Percentiles rank a stretch among this genome's conserved stretches.
Conservation (phyloP, 2,797 vertebrate species). For the Zalophus californianus region DNA sequence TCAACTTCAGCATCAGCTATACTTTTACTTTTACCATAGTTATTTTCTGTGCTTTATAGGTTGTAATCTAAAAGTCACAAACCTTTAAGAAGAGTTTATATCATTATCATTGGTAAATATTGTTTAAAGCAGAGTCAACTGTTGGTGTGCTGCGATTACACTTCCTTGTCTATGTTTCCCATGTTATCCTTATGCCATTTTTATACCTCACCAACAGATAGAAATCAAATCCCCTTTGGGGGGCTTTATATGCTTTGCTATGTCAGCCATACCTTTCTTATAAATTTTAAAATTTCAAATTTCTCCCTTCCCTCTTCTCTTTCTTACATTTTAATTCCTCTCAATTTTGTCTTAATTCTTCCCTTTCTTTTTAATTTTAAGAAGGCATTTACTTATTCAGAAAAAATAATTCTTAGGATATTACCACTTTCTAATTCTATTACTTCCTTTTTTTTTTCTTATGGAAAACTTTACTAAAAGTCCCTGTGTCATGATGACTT, state of each 20-base stretch:
- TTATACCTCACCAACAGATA: background rate
- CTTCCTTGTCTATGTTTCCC: background rate
- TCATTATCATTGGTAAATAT: background rate
- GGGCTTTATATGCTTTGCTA: background rate
- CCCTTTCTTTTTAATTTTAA: background rate
- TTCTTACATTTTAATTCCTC: background rate
- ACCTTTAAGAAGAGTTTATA: background rate
- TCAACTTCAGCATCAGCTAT: background rate
- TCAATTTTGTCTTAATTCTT: background rate
- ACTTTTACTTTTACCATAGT: background rate
- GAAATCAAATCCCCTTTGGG: background rate
- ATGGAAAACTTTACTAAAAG: background rate
- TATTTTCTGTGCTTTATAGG: background rate
- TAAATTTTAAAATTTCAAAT: background rate
- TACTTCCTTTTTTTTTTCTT: background rate
- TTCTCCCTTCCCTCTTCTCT: background rate
- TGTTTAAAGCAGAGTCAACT: background rate
- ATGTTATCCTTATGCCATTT: background rate
- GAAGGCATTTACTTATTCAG: background rate
- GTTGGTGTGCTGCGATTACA: background rate
- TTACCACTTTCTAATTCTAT: background rate
- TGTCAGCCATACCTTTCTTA: background rate
- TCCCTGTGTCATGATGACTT: background rate
- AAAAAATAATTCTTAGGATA: background rate
- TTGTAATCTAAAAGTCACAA: background rate